These are phyloP conservation scores for Scelioninae gen. 2 DNA, from an alignment of 2,888 invertebrate genomes.

Conservation along the genomic window DNA sequence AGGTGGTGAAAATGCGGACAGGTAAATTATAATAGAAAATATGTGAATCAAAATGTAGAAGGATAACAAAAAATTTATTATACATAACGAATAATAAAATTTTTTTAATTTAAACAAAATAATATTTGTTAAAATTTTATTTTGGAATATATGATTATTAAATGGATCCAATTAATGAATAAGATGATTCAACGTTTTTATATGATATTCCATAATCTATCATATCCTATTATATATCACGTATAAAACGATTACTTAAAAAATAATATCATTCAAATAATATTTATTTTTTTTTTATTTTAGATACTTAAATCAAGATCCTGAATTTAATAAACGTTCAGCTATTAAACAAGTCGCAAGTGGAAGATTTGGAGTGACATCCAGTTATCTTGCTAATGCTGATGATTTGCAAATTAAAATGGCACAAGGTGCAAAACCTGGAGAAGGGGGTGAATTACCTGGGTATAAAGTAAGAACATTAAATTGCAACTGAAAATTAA, in stretches of 20 bases:
- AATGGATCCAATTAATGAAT: background rate
- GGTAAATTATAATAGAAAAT: conserved; percentile 68
- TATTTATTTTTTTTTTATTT: conserved; percentile 15
- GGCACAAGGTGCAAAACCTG: conserved; percentile 99
- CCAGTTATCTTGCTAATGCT: conserved; percentile 96
- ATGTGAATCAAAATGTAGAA: background rate
- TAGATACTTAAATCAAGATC: conserved; percentile 80
- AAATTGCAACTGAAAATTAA: no score
- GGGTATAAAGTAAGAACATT: conserved; percentile 80
- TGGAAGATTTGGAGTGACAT: conserved; percentile 98
- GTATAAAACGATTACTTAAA: no score
- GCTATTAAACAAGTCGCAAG: conserved; percentile 99
- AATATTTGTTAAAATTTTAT: background rate
- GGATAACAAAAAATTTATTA: background rate
- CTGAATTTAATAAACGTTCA: conserved; percentile 89
- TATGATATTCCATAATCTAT: no score
- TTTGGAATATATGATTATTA: background rate
- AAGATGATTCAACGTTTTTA: conserved; percentile 13
- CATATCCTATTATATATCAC: no score
- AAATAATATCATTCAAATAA: no score
- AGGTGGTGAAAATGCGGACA: conserved; percentile 91
- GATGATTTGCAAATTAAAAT: conserved; percentile 99
- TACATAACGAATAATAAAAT: no score
- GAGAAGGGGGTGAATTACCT: conserved; percentile 98
- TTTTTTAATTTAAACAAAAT: no score